Conservation (phyloP, 1,140 invertebrate genomes). For the Calycopis cecrops region DNA sequence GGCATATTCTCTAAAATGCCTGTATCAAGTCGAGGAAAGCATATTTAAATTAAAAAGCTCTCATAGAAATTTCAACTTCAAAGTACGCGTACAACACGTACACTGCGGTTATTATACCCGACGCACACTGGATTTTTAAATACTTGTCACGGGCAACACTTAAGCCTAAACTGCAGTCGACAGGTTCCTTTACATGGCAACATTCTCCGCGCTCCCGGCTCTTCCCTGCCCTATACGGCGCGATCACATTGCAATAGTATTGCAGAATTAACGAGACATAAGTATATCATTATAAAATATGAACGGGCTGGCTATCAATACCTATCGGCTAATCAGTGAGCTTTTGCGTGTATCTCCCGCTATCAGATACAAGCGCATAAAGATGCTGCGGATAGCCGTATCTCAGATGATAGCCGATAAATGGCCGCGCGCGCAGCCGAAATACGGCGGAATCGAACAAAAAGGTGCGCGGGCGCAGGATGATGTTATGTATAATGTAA, state of each 20-base stretch:
- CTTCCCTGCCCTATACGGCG: not conserved
- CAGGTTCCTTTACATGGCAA: too few relatives aligned
- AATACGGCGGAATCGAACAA: conserved; percentile 61
- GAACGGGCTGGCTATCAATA: conserved; percentile 38
- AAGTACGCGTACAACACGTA: too few relatives aligned
- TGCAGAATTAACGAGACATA: conserved; percentile 31
- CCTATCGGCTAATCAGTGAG: conserved; percentile 57
- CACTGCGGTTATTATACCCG: too few relatives aligned
- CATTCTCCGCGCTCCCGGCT: not conserved
- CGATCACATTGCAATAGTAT: conserved; percentile 4
- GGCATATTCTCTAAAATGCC: too few relatives aligned
- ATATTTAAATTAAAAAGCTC: too few relatives aligned
- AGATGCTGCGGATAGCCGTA: conserved; percentile 60
- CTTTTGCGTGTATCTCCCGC: conserved; percentile 50
- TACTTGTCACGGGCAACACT: too few relatives aligned
- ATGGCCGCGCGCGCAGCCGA: conserved; percentile 62
- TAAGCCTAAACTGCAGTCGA: too few relatives aligned
- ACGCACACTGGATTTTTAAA: too few relatives aligned
- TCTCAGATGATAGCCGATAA: conserved; percentile 67
- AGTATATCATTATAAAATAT: conserved; percentile 45
- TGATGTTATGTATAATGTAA: conserved; percentile 28
- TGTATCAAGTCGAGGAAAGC: too few relatives aligned
- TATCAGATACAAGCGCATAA: conserved; percentile 60
- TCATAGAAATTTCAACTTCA: too few relatives aligned
- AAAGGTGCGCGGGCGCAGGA: conserved; percentile 50